Evolutionary conservation across 2,113 vertebrate genomes (phyloP).

Genomic region (Zeus faber): DNA sequence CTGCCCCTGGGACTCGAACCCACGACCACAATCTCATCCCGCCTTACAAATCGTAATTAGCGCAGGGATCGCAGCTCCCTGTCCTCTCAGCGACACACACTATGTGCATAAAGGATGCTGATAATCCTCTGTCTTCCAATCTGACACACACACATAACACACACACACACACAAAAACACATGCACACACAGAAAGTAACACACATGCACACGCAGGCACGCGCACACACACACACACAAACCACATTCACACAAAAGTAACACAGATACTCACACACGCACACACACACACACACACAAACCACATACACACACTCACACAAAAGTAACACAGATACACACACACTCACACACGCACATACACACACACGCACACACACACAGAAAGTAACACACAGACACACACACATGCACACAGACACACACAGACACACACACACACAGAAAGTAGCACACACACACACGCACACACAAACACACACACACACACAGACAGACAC

Average conservation of each 20-base stretch:
- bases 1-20: constrained; percentile 67
- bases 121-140: constrained; percentile 42
- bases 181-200: constrained; percentile 23
- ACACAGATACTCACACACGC: constrained; percentile 12
- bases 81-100: constrained; percentile 24
- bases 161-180: constrained; percentile 5
- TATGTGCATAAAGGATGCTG: constrained; percentile 18
- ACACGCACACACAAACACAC: constrained; percentile 27
- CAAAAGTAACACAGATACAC: constrained; percentile 2
- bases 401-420: constrained; percentile 2
- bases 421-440: constrained; percentile 5
- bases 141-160: not conserved
- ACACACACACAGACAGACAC: constrained; percentile 1
- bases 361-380: constrained; percentile 19
- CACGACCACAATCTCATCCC: constrained; percentile 59
- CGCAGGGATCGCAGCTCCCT: constrained; percentile 46
- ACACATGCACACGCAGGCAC: constrained; percentile 16
- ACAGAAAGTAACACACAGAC: constrained; percentile 17
- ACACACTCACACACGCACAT: constrained; percentile 1
- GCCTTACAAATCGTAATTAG: constrained; percentile 67
- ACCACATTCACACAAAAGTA: too few relatives aligned
- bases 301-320: constrained; percentile 23
- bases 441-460: constrained; percentile 9
- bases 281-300: constrained; percentile 18
- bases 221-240: not conserved